These are phyloP conservation scores for Palloptera scutellata DNA, from an alignment of 2,888 invertebrate species.

Conservation along the genomic window DNA sequence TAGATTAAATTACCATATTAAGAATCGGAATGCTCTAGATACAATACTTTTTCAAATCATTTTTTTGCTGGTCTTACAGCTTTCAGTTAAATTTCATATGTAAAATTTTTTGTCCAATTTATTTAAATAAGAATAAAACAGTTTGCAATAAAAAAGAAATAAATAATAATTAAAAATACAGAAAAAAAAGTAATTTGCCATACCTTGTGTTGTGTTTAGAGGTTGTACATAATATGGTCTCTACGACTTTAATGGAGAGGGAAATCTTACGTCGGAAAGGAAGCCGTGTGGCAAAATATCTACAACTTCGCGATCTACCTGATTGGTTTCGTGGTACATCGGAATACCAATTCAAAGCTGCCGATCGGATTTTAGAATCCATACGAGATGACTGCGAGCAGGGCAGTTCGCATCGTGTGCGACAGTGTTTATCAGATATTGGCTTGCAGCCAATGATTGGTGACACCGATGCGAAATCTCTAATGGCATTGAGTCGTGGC, in stretches of 20 bases:
- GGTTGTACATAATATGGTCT: not conserved
- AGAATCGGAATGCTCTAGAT: no score
- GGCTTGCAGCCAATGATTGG: slow-evolving; percentile 52
- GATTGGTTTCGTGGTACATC: slow-evolving; percentile 57
- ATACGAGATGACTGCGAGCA: slow-evolving; percentile 58
- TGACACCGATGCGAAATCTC: slow-evolving; percentile 39
- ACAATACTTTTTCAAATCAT: no score
- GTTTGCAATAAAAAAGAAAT: no score
- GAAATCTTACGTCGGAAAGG: not conserved
- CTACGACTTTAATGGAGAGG: slow-evolving; percentile 5
- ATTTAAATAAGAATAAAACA: no score
- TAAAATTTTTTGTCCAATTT: no score
- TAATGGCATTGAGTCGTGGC: slow-evolving; percentile 52
- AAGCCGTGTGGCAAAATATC: slow-evolving; percentile 30
- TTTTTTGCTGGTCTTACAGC: no score
- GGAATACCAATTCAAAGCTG: slow-evolving; percentile 46
- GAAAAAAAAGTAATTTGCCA: no score
- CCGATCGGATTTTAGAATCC: slow-evolving; percentile 40
- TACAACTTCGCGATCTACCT: slow-evolving; percentile 43
- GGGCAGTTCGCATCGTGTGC: slow-evolving; percentile 49
- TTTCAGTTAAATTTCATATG: no score
- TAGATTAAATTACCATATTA: no score
- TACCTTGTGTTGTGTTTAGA: no score
- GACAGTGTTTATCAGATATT: slow-evolving; percentile 41
- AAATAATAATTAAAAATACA: no score